Conservation (phyloP, 92 coral and sea anemone genomes). For the Heliopora coerulea region DNA sequence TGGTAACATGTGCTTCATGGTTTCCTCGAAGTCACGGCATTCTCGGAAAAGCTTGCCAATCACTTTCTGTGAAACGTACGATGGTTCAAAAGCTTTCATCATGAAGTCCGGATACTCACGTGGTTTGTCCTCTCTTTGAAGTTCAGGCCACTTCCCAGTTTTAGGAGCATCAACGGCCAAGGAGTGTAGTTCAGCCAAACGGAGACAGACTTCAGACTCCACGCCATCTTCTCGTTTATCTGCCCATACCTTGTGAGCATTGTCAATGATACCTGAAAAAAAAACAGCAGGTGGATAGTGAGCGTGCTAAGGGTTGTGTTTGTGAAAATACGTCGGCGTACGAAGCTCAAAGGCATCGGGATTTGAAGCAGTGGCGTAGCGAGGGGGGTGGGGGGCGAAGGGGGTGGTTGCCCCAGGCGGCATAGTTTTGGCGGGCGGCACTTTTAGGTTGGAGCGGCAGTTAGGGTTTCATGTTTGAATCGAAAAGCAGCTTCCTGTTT, state of each 20-base stretch:
- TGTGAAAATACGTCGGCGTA: no score
- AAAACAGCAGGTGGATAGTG: no score
- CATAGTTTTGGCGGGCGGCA: no score
- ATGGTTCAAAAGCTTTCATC: constrained; percentile 88
- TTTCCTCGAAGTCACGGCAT: constrained; percentile 74
- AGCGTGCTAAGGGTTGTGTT: no score
- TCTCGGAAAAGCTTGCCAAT: constrained; percentile 90
- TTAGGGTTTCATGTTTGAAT: no score
- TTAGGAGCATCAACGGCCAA: constrained; percentile 96
- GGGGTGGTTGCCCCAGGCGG: no score
- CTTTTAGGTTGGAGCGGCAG: no score
- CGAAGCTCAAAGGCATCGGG: no score
- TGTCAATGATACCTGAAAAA: constrained; percentile 79
- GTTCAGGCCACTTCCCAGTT: constrained; percentile 85
- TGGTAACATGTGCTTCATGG: constrained; percentile 67
- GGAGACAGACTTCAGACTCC: constrained; percentile 70
- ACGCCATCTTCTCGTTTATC: constrained; percentile 69
- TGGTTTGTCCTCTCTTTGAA: constrained; percentile 69
- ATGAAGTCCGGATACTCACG: constrained; percentile 94
- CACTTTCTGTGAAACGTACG: constrained; percentile 70
- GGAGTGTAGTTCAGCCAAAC: constrained; percentile 91
- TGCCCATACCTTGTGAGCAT: constrained; percentile 88
- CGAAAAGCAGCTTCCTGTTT: no score
- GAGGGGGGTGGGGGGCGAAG: no score
- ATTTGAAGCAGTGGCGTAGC: no score